Conservation (phyloP, 2,113 vertebrate species). For the Aegithalos caudatus region DNA sequence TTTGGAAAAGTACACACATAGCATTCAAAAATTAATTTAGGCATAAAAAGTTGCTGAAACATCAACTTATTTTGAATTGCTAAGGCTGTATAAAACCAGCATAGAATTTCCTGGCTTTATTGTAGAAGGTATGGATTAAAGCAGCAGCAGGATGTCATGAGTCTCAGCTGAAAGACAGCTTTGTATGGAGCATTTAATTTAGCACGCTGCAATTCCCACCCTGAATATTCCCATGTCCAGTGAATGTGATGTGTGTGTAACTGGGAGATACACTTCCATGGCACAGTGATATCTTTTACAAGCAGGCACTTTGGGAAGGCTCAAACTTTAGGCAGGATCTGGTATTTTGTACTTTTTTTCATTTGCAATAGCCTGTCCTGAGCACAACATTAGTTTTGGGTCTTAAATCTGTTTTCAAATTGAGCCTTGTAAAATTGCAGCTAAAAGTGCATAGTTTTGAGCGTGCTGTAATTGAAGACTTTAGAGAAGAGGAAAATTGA, state of each 20-base stretch:
- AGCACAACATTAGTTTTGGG: not conserved
- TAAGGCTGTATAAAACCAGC: not conserved
- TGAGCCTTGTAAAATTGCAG: not conserved
- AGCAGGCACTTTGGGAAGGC: not conserved
- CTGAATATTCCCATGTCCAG: not conserved
- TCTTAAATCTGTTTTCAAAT: not conserved
- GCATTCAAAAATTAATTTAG: not conserved
- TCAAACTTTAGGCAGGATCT: not conserved
- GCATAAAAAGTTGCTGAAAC: not conserved
- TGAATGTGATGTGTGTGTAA: not conserved
- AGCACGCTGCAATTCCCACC: not conserved
- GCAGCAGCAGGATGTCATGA: not conserved
- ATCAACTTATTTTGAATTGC: not conserved
- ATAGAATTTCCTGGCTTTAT: not conserved
- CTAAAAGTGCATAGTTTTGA: not conserved
- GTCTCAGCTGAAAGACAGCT: constrained; percentile 9
- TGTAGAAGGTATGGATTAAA: constrained; percentile 29
- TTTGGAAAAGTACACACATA: not conserved
- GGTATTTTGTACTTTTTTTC: not conserved
- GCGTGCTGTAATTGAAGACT: not conserved
- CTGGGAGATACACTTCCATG: not conserved
- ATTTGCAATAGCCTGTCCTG: not conserved
- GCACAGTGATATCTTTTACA: not conserved
- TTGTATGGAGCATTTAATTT: not conserved
- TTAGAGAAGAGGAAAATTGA: constrained; percentile 3